A percentile compares a stretch with the other conserved stretches of the same genome.
Conservation (phyloP, 2,797 vertebrate species). For the Pteropus rufus region DNA sequence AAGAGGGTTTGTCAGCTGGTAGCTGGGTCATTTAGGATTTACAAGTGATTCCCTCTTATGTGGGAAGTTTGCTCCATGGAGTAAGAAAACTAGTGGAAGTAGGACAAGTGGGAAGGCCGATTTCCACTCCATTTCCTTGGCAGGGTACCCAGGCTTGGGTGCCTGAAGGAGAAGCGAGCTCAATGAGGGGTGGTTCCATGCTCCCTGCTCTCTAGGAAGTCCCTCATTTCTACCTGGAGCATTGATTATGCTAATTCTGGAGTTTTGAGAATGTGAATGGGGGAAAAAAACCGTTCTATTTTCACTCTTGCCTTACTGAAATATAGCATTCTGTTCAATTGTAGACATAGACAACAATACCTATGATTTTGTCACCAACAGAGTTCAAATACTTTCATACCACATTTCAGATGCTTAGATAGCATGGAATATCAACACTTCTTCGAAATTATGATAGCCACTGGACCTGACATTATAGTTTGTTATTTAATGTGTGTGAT, state of each 20-base stretch:
- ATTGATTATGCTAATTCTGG: not conserved
- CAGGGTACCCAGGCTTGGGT: not conserved
- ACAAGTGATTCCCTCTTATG: not conserved
- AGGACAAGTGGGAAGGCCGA: not conserved
- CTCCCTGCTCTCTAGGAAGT: not conserved
- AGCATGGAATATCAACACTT: not conserved
- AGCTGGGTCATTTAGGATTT: not conserved
- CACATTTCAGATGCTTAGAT: not conserved
- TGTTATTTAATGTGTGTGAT: not conserved
- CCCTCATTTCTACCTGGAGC: not conserved
- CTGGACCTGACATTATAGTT: not conserved
- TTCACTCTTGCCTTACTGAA: not conserved
- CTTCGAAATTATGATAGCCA: not conserved
- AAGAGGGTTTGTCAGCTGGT: not conserved
- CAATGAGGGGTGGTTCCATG: not conserved
- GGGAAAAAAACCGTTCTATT: not conserved
- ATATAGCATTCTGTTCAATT: not conserved
- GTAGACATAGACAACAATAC: not conserved
- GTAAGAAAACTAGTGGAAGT: not conserved
- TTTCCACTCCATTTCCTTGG: not conserved
- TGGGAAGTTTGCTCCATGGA: not conserved
- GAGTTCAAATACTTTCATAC: not conserved
- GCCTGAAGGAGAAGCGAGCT: not conserved
- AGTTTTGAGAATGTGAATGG: not conserved
- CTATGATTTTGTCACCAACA: not conserved